Conservation (phyloP, 2,113 vertebrate genomes). For the Bos indicus region DNA sequence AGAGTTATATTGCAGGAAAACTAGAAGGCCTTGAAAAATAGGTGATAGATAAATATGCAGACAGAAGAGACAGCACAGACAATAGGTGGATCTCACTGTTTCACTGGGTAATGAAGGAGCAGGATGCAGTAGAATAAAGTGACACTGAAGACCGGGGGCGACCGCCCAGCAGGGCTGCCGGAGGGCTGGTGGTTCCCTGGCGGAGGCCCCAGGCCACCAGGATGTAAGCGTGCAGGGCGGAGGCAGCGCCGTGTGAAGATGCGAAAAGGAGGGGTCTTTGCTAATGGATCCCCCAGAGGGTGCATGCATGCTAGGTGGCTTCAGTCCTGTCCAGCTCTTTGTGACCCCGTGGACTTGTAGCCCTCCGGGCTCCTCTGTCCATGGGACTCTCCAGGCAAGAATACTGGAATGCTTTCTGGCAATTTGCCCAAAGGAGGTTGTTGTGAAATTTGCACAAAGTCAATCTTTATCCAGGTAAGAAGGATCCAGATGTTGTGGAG, state of each 20-base stretch:
- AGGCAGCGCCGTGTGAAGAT: not conserved
- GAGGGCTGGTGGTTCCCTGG: too few species aligned
- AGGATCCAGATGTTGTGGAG: not conserved
- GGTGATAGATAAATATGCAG: not conserved
- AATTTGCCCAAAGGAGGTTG: not conserved
- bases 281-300: not conserved
- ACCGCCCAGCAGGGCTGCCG: accelerated
- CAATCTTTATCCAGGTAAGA: not conserved
- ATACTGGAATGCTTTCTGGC: not conserved
- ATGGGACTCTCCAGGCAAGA: not conserved
- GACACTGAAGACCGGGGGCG: not conserved
- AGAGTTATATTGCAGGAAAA: not conserved
- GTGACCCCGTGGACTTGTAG: not conserved
- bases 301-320: not conserved
- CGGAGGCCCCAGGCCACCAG: not conserved
- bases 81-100: not conserved
- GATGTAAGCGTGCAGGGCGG: not conserved
- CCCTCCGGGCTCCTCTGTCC: not conserved
- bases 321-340: not conserved
- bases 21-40: not conserved
- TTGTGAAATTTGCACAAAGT: not conserved
- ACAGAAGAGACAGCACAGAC: not conserved
- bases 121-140: not conserved
- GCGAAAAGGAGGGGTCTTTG: not conserved
- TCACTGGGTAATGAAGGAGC: not conserved